These are phyloP conservation scores for Hapalemur alaotrensis DNA, from an alignment of 2,797 vertebrate species.

Conservation along the genomic window DNA sequence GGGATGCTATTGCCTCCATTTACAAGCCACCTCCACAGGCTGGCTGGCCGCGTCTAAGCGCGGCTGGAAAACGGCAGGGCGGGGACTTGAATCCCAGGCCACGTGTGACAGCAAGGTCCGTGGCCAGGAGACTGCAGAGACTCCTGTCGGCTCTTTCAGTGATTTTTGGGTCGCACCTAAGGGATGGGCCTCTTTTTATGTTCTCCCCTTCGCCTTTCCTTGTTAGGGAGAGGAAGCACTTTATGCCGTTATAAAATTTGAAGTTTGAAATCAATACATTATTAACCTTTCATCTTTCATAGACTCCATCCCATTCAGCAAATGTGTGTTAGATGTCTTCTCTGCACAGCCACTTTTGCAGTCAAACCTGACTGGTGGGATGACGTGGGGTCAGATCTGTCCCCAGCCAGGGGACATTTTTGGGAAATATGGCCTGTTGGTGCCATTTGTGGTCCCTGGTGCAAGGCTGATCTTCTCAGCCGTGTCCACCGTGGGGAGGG, in stretches of 20 bases:
- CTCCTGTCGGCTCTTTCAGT: neutral
- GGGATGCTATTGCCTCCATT: neutral
- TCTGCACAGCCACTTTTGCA: neutral
- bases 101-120: neutral
- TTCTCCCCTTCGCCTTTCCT: neutral
- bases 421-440: neutral
- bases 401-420: neutral
- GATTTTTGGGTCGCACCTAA: neutral
- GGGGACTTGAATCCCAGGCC: neutral
- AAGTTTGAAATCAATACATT: neutral
- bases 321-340: neutral
- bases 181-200: neutral
- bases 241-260: neutral
- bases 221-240: neutral
- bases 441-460: neutral
- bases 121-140: neutral
- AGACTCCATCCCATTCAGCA: neutral
- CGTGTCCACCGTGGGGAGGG: neutral
- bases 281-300: neutral
- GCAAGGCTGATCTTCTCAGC: neutral
- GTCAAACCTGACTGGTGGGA: neutral
- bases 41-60: neutral
- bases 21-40: fast-evolving
- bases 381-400: neutral
- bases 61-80: neutral